A percentile compares a stretch with the other conserved stretches of the same genome.
Conservation (phyloP, 2,113 vertebrate genomes). For the Psettodes erumei region DNA sequence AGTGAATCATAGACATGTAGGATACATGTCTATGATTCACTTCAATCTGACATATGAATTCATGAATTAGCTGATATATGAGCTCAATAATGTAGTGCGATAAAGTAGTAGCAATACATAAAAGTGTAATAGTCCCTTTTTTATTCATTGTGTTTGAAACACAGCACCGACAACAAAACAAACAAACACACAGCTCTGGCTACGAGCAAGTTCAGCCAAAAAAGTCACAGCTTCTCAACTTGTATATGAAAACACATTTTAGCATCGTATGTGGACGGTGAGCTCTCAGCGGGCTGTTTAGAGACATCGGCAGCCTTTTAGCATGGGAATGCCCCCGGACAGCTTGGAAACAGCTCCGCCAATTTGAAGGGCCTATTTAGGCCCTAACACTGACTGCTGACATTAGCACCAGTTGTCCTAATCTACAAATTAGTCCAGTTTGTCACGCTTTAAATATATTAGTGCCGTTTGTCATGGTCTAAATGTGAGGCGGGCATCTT, state of each 20-base stretch:
- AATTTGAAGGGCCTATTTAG: slow-evolving; percentile 94
- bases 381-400: slow-evolving; percentile 89
- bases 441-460: slow-evolving; percentile 91
- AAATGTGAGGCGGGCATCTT: slow-evolving; percentile 87
- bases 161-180: too few relatives aligned
- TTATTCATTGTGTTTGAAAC: too few relatives aligned
- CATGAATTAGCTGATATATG: background rate
- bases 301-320: slow-evolving; percentile 26
- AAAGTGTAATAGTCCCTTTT: background rate
- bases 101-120: too few relatives aligned
- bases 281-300: background rate
- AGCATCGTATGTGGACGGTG: background rate
- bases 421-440: slow-evolving; percentile 93
- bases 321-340: slow-evolving; percentile 33
- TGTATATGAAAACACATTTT: background rate
- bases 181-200: too few relatives aligned
- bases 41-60: background rate
- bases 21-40: too few relatives aligned
- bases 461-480: slow-evolving; percentile 91
- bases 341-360: slow-evolving; percentile 60
- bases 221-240: background rate
- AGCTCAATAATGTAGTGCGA: background rate
- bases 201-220: background rate
- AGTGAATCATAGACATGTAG: too few relatives aligned
- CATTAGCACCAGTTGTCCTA: slow-evolving; percentile 89